Evolutionary conservation across 1,140 invertebrate species (phyloP), one percentile per base, ranked within the genome.

Genomic region (Drosophila erecta): DNA sequence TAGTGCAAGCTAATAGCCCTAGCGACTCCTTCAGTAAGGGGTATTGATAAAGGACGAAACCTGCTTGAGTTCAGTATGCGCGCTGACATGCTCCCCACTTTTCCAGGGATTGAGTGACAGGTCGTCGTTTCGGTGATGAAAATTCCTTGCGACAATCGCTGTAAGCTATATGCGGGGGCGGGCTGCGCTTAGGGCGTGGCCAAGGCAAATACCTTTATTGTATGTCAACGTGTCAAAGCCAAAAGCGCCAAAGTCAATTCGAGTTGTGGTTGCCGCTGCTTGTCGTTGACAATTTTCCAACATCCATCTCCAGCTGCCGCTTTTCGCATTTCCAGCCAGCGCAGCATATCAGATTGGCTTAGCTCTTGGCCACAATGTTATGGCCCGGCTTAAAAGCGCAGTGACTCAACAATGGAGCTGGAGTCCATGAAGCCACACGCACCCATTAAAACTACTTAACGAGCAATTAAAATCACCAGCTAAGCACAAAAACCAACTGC

Each of bases 161-260:
- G 83, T 83, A 83, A 87, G 84, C 84, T 59, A 83, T 83, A 87
- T 54, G 44, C 44, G 55, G 44, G n/a, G 67, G 24, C 24, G 33
- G 43, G 30, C 56, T 43, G 56, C 40, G 43, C 51, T 38, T 20
- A 10, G 33, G 49, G 47, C 64, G 64, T 20, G 41, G 49, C 35
- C n/a, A 40, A 67, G 64, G 60, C 74, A 83, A 87, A 89, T 87
- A 83, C 83, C 84, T 87, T 89, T 76, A 89, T 89, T 81, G 83
- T 83, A 79, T 89, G 84, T 79, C 83, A 87, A 83, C 83, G 84
- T 89, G 83, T 87, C 83, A 87, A 87, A 85, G 81, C 81, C 81
- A 84, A 84, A 83, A 78, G 83, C 80, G 76, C 81, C 81, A 85
- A 79, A 86, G 83, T 86, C 83, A 86, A 86, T 86, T 87, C 73